Evolutionary conservation across 2,888 invertebrate species (phyloP).

Genomic region (Pteria penguin): DNA sequence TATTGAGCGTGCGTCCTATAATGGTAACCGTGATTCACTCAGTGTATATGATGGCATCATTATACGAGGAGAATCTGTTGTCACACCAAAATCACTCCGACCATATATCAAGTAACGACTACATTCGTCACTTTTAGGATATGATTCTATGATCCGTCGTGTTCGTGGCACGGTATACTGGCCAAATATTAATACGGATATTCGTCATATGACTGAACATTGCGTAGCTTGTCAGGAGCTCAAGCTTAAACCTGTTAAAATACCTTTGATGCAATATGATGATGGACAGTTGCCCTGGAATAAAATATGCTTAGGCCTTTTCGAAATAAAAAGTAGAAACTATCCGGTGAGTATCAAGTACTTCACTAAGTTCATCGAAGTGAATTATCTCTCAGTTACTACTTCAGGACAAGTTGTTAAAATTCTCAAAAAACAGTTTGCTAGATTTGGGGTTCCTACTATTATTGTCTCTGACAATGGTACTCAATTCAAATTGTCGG

Average conservation of each 20-base stretch:
- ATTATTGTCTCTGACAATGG: conserved; percentile 33
- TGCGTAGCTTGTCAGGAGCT: conserved; percentile 23
- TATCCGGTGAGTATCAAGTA: conserved; percentile 1
- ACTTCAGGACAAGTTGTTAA: background rate
- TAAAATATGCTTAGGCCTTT: conserved; percentile 23
- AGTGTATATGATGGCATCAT: background rate
- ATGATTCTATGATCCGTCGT: conserved; percentile 16
- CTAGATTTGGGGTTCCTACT: conserved; percentile 6
- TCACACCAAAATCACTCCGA: background rate
- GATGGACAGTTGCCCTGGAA: conserved; percentile 18
- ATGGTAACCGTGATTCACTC: background rate
- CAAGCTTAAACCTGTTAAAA: background rate
- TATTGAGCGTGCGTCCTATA: background rate
- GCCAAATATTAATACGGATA: conserved; percentile 17
- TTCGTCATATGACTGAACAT: conserved; percentile 16
- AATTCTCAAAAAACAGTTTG: conserved; percentile 10
- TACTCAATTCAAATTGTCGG: conserved; percentile 28
- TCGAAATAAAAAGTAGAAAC: conserved; percentile 16
- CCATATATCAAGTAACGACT: background rate
- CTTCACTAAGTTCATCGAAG: background rate
- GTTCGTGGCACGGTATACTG: conserved; percentile 16
- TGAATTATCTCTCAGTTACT: background rate
- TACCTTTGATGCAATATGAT: conserved; percentile 1
- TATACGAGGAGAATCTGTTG: background rate
- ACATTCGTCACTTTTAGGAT: conserved; percentile 18